phyloP scores from a whole-genome alignment of 2,113 vertebrate genomes.

The Ceyx margarethae region DNA sequence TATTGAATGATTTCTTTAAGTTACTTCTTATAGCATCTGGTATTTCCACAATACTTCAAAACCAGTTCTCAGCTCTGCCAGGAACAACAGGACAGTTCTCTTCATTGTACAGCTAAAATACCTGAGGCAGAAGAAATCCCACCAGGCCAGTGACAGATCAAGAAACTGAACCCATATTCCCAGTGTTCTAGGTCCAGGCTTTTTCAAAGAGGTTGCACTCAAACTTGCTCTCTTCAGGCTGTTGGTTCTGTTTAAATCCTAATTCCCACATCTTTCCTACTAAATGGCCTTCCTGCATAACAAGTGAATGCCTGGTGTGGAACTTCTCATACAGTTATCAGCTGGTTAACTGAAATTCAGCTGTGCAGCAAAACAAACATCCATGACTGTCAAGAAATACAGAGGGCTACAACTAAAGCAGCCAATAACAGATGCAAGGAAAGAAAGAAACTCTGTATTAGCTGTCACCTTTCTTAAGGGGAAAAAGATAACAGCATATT shows the following conservation, averaged over 20 bases:
- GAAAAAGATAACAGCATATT: not conserved
- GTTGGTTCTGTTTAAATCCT: not conserved
- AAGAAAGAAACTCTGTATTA: not conserved
- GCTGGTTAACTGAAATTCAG: not conserved
- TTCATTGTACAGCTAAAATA: not conserved
- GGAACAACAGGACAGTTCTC: not conserved
- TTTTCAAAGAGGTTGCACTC: not conserved
- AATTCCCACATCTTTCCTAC: not conserved
- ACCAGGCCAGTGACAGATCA: not conserved
- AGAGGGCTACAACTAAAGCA: not conserved
- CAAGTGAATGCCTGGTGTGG: not conserved
- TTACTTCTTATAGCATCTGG: not conserved
- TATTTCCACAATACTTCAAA: not conserved
- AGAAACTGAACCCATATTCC: not conserved
- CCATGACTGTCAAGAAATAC: not conserved
- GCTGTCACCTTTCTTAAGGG: not conserved
- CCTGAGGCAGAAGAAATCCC: not conserved
- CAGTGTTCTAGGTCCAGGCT: fast-evolving
- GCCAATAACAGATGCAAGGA: not conserved
- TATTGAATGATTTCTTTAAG: not conserved
- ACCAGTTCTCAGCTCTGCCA: not conserved
- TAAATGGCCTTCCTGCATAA: not conserved
- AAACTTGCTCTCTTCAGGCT: not conserved
- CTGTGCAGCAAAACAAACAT: not conserved
- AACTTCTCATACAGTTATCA: not conserved